Evolutionary conservation across 2,113 vertebrate species (phyloP).

Genomic region (Rhagologus leucostigma): DNA sequence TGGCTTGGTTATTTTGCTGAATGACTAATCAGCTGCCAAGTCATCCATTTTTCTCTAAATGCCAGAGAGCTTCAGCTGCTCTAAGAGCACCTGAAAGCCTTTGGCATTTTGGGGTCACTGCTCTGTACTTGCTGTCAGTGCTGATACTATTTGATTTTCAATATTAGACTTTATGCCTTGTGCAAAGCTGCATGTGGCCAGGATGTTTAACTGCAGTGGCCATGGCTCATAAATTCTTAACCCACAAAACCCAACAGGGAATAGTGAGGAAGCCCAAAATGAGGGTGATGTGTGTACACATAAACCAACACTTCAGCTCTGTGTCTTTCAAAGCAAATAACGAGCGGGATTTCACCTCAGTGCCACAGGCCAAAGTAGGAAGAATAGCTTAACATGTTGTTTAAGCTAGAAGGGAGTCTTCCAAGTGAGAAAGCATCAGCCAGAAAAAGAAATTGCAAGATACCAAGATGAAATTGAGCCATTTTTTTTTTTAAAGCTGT

Average conservation of each 20-base stretch:
- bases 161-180: neutral
- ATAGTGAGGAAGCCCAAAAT: neutral
- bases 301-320: neutral
- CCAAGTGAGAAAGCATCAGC: neutral
- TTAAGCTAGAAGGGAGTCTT: neutral
- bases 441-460: neutral
- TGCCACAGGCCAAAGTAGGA: neutral
- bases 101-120: conserved; percentile 25
- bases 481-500: neutral
- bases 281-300: neutral
- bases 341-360: neutral
- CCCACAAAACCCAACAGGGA: neutral
- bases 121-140: neutral
- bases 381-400: neutral
- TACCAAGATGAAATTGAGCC: neutral
- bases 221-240: neutral
- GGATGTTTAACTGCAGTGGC: neutral
- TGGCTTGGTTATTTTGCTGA: neutral
- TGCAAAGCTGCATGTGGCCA: neutral
- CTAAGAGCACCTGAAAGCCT: neutral
- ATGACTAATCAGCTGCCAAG: neutral
- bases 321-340: neutral
- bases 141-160: neutral
- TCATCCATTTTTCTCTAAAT: neutral
- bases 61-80: neutral